These are phyloP conservation scores for Bufo gargarizans DNA, from an alignment of 2,113 vertebrate species.

Conservation along the genomic window DNA sequence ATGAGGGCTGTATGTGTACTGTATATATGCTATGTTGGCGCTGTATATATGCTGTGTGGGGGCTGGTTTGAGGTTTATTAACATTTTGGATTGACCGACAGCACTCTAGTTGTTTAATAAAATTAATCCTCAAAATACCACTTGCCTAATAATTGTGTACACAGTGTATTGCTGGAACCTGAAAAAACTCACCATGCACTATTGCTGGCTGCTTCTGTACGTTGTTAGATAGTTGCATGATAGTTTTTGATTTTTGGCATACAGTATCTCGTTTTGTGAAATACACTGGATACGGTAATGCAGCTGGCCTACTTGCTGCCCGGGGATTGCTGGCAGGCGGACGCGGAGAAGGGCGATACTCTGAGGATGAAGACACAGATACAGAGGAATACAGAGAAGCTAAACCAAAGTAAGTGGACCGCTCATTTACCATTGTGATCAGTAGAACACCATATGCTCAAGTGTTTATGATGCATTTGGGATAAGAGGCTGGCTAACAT, in stretches of 20 bases:
- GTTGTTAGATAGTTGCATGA: not conserved
- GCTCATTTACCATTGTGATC: not conserved
- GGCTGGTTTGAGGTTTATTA: no score
- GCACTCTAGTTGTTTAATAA: no score
- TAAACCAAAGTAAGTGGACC: conserved; percentile 60
- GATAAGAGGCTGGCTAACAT: not conserved
- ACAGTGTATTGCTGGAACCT: no score
- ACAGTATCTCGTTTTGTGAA: conserved; percentile 80
- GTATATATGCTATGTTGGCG: no score
- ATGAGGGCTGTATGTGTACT: no score
- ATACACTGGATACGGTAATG: conserved; percentile 82
- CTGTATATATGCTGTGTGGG: no score
- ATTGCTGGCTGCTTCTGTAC: no score
- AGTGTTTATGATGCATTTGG: not conserved
- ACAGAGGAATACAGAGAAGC: conserved; percentile 78
- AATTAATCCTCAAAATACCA: no score
- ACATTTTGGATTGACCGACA: no score
- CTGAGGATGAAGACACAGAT: conserved; percentile 79
- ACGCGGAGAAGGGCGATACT: conserved; percentile 66
- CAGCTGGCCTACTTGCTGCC: conserved; percentile 77
- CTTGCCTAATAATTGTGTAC: no score
- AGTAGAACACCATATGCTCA: not conserved
- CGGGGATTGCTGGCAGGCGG: conserved; percentile 70
- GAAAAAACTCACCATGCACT: no score
- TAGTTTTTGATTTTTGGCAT: not conserved